phyloP scores from a whole-genome alignment of 1,140 invertebrate species.

The Aricia agestis region DNA sequence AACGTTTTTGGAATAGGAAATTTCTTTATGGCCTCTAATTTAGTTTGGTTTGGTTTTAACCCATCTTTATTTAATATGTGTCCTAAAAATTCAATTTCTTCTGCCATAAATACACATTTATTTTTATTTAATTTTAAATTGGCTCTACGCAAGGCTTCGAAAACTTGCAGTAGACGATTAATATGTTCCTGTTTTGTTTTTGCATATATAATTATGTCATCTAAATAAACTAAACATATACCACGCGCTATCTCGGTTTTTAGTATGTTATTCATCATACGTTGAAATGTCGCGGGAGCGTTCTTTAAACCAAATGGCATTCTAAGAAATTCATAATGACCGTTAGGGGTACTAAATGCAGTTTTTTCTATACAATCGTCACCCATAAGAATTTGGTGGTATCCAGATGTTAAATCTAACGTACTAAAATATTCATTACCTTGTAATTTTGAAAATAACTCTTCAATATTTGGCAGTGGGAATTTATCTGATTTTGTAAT shows the following conservation, averaged over 20 bases:
- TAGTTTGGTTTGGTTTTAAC: conserved; percentile 58
- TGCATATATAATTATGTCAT: conserved; percentile 59
- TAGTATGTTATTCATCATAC: conserved; percentile 52
- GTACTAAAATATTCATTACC: neutral
- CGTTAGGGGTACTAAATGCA: conserved; percentile 2
- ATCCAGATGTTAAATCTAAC: neutral
- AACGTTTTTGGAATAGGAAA: conserved; percentile 52
- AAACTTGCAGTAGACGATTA: neutral
- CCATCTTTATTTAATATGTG: conserved; percentile 59
- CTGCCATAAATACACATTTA: conserved; percentile 40
- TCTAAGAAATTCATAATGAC: neutral
- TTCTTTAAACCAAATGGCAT: conserved; percentile 5
- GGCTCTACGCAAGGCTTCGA: neutral
- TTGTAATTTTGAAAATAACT: conserved; percentile 9
- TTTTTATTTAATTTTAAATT: conserved; percentile 7
- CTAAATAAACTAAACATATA: conserved; percentile 51
- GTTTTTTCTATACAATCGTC: neutral
- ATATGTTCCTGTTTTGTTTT: conserved; percentile 18
- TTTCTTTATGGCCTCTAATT: conserved; percentile 53
- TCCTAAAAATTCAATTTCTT: conserved; percentile 64
- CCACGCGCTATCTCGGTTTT: conserved; percentile 28
- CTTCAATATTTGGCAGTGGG: neutral
- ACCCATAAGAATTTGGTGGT: neutral
- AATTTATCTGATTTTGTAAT: neutral
- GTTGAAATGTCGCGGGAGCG: conserved; percentile 28